phyloP scores from a whole-genome alignment of 2,797 vertebrate genomes.

The Cercopithecus petaurista region DNA sequence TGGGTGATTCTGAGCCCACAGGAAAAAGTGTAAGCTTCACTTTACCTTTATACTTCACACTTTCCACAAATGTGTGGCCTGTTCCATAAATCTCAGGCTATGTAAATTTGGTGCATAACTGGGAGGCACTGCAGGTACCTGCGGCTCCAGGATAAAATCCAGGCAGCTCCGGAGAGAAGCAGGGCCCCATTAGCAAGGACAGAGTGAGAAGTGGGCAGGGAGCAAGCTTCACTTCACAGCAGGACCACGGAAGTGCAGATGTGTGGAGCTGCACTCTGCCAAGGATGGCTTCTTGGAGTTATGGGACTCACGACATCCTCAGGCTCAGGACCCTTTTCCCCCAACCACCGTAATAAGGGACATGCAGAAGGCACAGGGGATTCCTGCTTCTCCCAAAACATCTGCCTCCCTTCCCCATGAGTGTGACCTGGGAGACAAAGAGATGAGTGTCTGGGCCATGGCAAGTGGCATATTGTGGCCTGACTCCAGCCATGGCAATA shows the following conservation, averaged over 20 bases:
- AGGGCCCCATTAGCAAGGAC: background rate
- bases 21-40: background rate
- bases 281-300: background rate
- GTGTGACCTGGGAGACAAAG: background rate
- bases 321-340: background rate
- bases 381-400: background rate
- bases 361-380: no score
- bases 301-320: background rate
- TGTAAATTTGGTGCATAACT: background rate
- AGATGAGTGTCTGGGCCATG: background rate
- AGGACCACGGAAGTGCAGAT: rapidly evolving
- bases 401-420: background rate
- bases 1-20: background rate
- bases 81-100: background rate
- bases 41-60: background rate
- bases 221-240: background rate
- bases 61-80: background rate
- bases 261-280: rapidly evolving
- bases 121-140: background rate
- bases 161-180: background rate
- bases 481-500: background rate
- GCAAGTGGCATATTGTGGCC: no score
- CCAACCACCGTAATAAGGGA: background rate
- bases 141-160: background rate
- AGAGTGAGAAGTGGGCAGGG: background rate